A percentile compares a stretch with the other conserved stretches of the same genome.
Evolutionary conservation across 2,888 invertebrate species (phyloP).

Genomic region (Phyto melanocephala): DNA sequence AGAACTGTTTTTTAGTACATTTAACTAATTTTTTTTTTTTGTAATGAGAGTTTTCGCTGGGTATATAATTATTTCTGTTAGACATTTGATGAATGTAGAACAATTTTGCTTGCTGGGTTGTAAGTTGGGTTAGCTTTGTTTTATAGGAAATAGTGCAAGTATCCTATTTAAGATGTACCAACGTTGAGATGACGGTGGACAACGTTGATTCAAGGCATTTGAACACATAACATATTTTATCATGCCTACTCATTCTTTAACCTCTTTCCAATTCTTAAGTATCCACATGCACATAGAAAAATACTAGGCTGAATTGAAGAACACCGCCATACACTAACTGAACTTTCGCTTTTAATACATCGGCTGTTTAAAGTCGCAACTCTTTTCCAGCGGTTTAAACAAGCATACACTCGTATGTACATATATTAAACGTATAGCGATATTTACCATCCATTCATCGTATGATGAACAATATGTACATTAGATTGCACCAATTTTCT

Average conservation of each 20-base stretch:
- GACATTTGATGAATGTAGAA: too few relatives aligned
- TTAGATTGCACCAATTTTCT: background rate
- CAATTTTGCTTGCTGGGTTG: too few relatives aligned
- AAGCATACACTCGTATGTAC: conserved; percentile 1
- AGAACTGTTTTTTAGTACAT: too few relatives aligned
- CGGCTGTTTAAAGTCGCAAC: conserved; percentile 50
- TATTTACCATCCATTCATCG: conserved; percentile 16
- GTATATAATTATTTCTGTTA: too few relatives aligned
- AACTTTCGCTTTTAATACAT: conserved; percentile 31
- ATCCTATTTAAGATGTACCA: background rate
- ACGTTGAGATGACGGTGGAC: conserved; percentile 57
- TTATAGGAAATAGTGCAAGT: conserved; percentile 7
- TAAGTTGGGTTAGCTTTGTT: conserved; percentile 28
- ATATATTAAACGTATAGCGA: conserved; percentile 16
- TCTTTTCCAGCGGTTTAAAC: conserved; percentile 44
- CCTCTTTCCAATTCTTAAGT: conserved; percentile 19
- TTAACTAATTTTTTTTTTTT: too few relatives aligned
- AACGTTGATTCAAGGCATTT: conserved; percentile 50
- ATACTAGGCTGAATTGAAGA: background rate
- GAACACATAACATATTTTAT: conserved; percentile 39
- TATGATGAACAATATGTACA: conserved; percentile 28
- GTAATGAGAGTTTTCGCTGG: too few relatives aligned
- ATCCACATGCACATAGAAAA: conserved; percentile 13
- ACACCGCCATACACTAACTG: background rate
- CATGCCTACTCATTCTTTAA: background rate